Base-by-base conservation (phyloP, 2,113 vertebrate genomes). In the Notothenia coriiceps region DNA sequence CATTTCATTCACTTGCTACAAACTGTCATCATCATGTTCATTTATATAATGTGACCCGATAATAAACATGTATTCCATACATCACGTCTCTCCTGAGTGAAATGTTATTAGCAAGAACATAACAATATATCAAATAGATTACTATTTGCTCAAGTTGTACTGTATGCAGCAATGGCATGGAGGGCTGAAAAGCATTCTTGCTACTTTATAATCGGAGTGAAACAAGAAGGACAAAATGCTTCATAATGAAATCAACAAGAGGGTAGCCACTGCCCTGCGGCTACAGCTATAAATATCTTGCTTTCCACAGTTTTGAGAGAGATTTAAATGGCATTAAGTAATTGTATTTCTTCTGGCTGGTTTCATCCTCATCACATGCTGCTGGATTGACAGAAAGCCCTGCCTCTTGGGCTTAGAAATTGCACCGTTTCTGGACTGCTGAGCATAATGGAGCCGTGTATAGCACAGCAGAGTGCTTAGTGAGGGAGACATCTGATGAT, bases 261-360 rank as follows among this genome's bases (percentile, higher is more conserved):
- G 46, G 51, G 59, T n/a, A 44, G 29, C 25, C 22, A 44, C 29
- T 35, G 20, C 13, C 78, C n/a, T 0, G 18, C 61, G 54, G 71
- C 54, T 59, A 69, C 9, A 44, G 15, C 71, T 57, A 55, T 52
- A 77, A 79, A 52, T 55, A 71, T 70, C 62, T 65, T 25, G 56
- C 35, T 60, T 82, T 83, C 67, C 40, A 33, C 57, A 69, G 74
- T 75, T 68, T 83, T 77, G 72, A 83, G 22, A 73, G 63, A 66
- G 67, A 79, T 85, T 85, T 77, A 80, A 89, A 82, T 61, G 57
- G 47, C 59, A 82, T 79, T 59, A 79, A 81, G 72, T 74, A 84
- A 87, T 78, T 79, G 55, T 83, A 84, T 82, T 84, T 84, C 73
- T 69, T 77, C 66, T 76, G 69, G 57, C 57, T 86, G 77, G 35